Conservation (phyloP, 1,140 invertebrate genomes). For the Drosophila varians region DNA sequence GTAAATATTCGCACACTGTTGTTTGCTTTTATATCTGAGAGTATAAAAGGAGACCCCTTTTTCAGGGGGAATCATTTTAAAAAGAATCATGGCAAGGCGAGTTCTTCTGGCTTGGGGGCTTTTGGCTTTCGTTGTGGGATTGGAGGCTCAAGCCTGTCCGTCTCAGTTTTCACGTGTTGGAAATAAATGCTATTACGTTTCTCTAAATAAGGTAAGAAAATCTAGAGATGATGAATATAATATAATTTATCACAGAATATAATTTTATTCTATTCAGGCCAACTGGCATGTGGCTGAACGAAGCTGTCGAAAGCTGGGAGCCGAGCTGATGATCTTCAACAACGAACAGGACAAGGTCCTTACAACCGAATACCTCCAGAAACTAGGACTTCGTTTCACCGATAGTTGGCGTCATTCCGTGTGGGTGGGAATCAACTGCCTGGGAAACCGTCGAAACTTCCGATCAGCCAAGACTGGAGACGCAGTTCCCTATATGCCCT, state of each 20-base stretch:
- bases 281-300: conserved; percentile 33
- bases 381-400: conserved; percentile 4
- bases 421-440: conserved; percentile 23
- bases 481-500: not conserved
- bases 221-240: too few relatives aligned
- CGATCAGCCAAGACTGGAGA: conserved; percentile 3
- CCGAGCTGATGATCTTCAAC: conserved; percentile 1
- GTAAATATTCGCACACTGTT: not conserved
- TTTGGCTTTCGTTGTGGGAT: not conserved
- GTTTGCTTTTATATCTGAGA: not conserved
- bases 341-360: not conserved
- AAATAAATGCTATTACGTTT: conserved; percentile 17
- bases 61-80: not conserved
- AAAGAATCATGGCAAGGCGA: not conserved
- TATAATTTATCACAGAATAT: not conserved
- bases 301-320: conserved; percentile 5
- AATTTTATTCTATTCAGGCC: not conserved
- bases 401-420: conserved; percentile 4
- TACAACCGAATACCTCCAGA: not conserved
- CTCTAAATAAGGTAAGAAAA: not conserved
- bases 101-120: not conserved
- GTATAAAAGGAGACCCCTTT: not conserved
- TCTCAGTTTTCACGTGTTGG: not conserved
- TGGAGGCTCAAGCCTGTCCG: not conserved
- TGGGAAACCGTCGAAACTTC: conserved; percentile 6